Evolutionary conservation across 2,113 vertebrate genomes (phyloP), one percentile per base, ranked within the genome.

Genomic region (Dendropsophus ebraccatus): DNA sequence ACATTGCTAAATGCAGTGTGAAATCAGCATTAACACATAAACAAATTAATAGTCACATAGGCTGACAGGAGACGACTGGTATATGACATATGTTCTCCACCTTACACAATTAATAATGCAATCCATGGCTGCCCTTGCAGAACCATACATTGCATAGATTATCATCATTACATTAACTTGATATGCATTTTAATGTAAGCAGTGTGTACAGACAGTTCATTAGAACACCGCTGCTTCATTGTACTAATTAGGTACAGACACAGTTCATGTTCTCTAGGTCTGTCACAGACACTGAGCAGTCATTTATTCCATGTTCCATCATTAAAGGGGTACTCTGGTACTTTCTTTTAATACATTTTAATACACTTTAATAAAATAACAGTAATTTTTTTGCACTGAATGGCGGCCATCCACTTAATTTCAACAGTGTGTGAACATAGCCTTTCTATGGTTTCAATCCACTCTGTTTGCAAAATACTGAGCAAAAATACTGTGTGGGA

Each of bases 131-230:
- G 32, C 52, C 54, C 54, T 79, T 52, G 13, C 19, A 58, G 50
- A 58, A 60, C 54, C 52, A 58, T 79, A 60, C 74, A 76, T 30
- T 50, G 74, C 74, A 76, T 76, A 25, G 28, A 50, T 76, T 50
- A 52, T 13, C 30, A n/a, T 60, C 30, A 60, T 79, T 79, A 60
- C 32, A 79, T 60, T 79, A 58, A 79, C 30, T 56, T 56, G 35
- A 2, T 60, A 79, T 79, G 77, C 52, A 58, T 79, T 58, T 58
- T 79, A 79, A 60, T 79, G 54, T 41, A 60, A 16, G 54, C 54
- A 41, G 32, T 30, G 56, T 79, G 77, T 79, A 79, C 77, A 79
- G 77, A 60, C 19, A 35, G 35, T n/a, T 79, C 58, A 79, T 79
- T 41, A 25, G 77, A 35, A 7, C 54, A 58, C 30, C 32, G 10